phyloP scores from a whole-genome alignment of 2,113 vertebrate species.

The Onychorhynchus coronatus region DNA sequence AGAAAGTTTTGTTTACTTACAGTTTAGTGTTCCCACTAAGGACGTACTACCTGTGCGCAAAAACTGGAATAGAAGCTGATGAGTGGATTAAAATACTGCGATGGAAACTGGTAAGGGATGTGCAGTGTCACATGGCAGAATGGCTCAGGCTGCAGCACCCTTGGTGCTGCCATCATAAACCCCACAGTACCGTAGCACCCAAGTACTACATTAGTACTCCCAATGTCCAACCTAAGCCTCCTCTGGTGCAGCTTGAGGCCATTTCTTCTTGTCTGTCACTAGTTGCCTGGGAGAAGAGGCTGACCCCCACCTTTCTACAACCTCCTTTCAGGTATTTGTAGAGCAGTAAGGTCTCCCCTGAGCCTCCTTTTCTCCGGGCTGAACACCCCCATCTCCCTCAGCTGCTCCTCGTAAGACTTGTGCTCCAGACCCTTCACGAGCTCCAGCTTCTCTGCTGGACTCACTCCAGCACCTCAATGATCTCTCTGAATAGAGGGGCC shows the following conservation, averaged over 20 bases:
- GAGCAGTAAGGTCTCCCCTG: too few relatives aligned
- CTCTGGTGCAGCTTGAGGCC: background rate
- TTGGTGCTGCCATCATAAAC: too few relatives aligned
- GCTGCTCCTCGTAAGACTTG: background rate
- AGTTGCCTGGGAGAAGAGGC: background rate
- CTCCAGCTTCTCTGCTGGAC: background rate
- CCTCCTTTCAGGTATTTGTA: background rate
- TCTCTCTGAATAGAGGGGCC: background rate
- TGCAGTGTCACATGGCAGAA: background rate
- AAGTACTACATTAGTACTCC: too few relatives aligned
- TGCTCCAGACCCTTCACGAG: background rate
- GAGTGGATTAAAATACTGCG: slow-evolving; percentile 95
- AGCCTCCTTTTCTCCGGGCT: background rate
- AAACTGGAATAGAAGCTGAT: slow-evolving; percentile 92
- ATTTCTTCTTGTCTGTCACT: background rate
- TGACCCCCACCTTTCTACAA: background rate
- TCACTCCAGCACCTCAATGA: background rate
- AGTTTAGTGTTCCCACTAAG: slow-evolving; percentile 95
- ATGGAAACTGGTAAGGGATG: slow-evolving; percentile 91
- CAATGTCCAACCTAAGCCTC: background rate
- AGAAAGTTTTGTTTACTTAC: background rate
- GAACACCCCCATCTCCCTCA: background rate
- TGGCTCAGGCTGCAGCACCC: accelerated
- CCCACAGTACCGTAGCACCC: too few relatives aligned
- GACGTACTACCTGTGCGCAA: slow-evolving; percentile 92